Percentiles rank a stretch among this genome's conserved stretches.
Evolutionary conservation across 2,797 vertebrate genomes (phyloP).

Genomic region (Sebastes baramenuke): DNA sequence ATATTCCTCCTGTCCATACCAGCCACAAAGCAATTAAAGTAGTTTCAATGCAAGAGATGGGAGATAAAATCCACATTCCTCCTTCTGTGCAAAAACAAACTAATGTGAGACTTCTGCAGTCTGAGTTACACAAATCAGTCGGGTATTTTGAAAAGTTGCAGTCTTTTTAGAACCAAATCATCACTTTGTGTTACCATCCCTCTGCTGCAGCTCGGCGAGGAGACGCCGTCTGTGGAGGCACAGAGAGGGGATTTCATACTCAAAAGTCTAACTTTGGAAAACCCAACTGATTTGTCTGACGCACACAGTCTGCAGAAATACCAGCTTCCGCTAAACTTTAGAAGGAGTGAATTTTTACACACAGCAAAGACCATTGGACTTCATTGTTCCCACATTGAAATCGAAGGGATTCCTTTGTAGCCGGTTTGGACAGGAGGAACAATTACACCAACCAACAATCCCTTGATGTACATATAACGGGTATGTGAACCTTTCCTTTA

Average conservation of each 20-base stretch:
- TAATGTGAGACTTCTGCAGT: background rate
- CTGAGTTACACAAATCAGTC: background rate
- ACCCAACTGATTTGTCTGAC: constrained; percentile 5
- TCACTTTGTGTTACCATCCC: constrained; percentile 13
- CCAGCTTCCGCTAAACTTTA: constrained; percentile 12
- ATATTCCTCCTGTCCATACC: background rate
- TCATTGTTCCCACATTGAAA: background rate
- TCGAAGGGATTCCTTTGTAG: background rate
- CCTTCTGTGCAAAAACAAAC: background rate
- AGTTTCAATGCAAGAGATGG: background rate
- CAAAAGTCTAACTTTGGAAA: constrained; percentile 16
- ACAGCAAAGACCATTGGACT: background rate
- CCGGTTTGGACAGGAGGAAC: background rate
- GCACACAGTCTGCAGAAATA: constrained; percentile 9
- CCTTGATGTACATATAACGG: background rate
- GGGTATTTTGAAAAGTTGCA: constrained; percentile 6
- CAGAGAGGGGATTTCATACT: constrained; percentile 30
- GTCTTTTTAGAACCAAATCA: constrained; percentile 10
- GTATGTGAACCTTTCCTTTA: background rate
- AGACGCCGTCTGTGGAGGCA: constrained; percentile 6
- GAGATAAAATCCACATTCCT: background rate
- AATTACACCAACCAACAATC: background rate
- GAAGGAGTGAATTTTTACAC: background rate
- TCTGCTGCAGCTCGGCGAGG: background rate
- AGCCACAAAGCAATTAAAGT: background rate